A percentile compares a stretch with the other conserved stretches of the same genome.
phyloP scores from a whole-genome alignment of 1,140 invertebrate genomes.

The Drosophila takahashii region DNA sequence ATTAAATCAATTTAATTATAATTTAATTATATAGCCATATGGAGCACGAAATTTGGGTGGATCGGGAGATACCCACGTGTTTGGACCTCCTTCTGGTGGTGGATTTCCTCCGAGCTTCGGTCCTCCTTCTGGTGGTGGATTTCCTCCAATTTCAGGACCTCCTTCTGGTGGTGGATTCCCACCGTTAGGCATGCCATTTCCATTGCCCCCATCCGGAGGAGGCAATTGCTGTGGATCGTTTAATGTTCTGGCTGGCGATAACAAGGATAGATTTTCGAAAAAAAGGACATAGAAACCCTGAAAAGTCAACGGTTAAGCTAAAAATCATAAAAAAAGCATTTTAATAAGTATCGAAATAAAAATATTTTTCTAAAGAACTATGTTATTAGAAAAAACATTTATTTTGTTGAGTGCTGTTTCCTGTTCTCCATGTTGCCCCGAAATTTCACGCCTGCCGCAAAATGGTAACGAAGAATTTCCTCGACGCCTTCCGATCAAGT shows the following conservation, averaged over 20 bases:
- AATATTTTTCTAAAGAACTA: too few relatives aligned
- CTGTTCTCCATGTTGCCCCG: constrained; percentile 30
- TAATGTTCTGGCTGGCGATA: background rate
- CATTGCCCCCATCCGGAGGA: background rate
- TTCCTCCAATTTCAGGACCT: too few relatives aligned
- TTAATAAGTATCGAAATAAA: too few relatives aligned
- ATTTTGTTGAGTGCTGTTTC: constrained; percentile 1
- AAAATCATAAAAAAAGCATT: too few relatives aligned
- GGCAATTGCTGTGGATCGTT: background rate
- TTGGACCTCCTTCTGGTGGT: background rate
- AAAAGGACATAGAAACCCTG: background rate
- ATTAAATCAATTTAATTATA: background rate
- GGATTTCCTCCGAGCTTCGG: background rate
- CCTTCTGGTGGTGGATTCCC: background rate
- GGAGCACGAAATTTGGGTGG: background rate
- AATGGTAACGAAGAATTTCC: constrained; percentile 20
- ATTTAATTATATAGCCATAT: background rate
- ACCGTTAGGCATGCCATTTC: background rate
- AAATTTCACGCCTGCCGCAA: constrained; percentile 50
- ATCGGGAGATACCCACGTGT: background rate
- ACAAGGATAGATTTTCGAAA: background rate
- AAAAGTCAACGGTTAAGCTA: too few relatives aligned
- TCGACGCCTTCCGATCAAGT: constrained; percentile 16
- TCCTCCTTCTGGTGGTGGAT: background rate
- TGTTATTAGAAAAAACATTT: background rate